Evolutionary conservation across 1,140 invertebrate species (phyloP), one percentile per base, ranked within the genome.

Genomic region (Psilanteris sp.): DNA sequence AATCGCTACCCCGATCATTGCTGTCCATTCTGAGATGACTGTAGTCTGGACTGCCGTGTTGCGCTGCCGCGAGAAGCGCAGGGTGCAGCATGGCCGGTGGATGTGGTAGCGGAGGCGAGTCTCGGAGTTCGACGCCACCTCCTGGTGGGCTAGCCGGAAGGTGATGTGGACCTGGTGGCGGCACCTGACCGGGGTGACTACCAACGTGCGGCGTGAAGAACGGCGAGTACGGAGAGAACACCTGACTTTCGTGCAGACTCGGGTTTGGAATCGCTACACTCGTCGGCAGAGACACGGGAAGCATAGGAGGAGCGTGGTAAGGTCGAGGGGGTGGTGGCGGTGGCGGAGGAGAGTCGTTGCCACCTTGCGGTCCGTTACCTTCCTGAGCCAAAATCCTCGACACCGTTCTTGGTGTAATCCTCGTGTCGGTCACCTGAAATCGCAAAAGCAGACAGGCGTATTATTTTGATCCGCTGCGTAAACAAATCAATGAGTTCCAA

Each of bases 211-310:
- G 90, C 76, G 90, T 91, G 88, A 95, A 95, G 89, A 96, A 96
- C 61, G 94, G 94, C 82, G 93, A 94, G 88, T 96, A 96, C 55
- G 95, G 94, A 57, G 95, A 96, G 87, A 96, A 96, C 77, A 98
- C 93, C 89, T 97, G 95, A 67, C 95, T 96, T 88, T 98, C 96
- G 89, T 97, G 96, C 71, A 98, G 91, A 80, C 96, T 95, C 29
- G 96, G 97, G 89, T 98, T 98, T 44, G 96, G 96, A 88, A 98
- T 98, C 83, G 96, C 96, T 81, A 98, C 96, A 50, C 95, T 95
- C 27, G 96, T 97, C 61, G 96, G 95, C 84, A 97, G 90, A 55
- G 96, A 96, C 36, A 94, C 94, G 37, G 94, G 94, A 80, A 96
- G 91, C 90, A 95, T 92, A 73, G 95, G 94, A 44, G 95, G 95